Percentiles rank a stretch among this genome's conserved stretches.
Conservation (phyloP, 2,797 vertebrate species). For the Eulemur mongoz region DNA sequence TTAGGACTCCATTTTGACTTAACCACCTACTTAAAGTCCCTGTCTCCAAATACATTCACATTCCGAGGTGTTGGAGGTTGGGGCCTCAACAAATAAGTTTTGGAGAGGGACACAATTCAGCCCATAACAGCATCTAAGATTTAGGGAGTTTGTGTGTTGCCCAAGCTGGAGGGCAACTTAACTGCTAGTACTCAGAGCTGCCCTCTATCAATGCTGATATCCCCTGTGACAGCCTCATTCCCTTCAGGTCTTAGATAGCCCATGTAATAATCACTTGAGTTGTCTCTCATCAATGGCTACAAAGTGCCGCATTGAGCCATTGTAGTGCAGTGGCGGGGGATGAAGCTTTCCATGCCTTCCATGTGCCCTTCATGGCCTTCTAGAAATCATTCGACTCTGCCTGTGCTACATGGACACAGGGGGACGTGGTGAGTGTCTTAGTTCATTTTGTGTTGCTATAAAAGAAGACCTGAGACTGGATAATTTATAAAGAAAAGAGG, state of each 20-base stretch:
- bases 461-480: not conserved
- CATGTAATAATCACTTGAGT: not conserved
- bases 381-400: not conserved
- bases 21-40: not conserved
- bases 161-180: not conserved
- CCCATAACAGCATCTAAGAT: not conserved
- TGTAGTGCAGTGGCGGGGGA: rapidly evolving
- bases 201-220: not conserved
- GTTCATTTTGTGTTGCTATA: not conserved
- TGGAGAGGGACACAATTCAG: not conserved
- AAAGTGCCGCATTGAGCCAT: not conserved
- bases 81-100: not conserved
- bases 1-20: not conserved
- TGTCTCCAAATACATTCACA: not conserved
- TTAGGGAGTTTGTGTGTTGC: not conserved
- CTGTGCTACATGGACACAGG: not conserved
- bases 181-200: too few relatives aligned
- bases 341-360: not conserved
- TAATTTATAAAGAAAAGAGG: not conserved
- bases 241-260: not conserved
- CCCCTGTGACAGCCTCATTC: not conserved
- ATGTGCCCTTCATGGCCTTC: not conserved
- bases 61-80: not conserved
- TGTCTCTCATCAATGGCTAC: not conserved
- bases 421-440: not conserved